phyloP scores from a whole-genome alignment of 2,113 vertebrate species.

The Natator depressus region DNA sequence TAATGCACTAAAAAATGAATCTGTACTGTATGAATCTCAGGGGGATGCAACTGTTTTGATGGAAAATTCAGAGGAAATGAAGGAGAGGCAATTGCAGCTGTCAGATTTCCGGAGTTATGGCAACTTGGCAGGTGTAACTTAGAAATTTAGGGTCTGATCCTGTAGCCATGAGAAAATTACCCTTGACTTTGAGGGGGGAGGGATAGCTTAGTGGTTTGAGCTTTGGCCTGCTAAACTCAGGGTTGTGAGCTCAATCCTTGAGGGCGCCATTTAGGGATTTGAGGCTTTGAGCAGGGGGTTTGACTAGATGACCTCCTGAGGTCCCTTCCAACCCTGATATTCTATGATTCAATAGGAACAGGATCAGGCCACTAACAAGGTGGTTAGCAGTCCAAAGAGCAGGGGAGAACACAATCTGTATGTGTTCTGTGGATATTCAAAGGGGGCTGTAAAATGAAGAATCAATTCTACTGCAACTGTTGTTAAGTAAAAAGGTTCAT shows the following conservation, averaged over 20 bases:
- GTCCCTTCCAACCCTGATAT: too few relatives aligned
- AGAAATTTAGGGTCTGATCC: accelerated
- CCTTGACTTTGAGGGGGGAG: not conserved
- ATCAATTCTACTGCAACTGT: not conserved
- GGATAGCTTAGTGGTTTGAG: too few relatives aligned
- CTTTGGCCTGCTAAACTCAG: too few relatives aligned
- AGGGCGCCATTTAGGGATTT: too few relatives aligned
- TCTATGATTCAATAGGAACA: not conserved
- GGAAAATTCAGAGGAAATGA: constrained; percentile 58
- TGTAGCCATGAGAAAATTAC: not conserved
- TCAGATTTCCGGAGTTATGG: constrained; percentile 35
- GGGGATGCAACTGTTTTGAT: constrained; percentile 45
- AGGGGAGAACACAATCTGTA: not conserved
- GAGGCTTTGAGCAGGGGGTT: too few relatives aligned
- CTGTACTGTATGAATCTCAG: constrained; percentile 30
- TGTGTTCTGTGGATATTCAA: not conserved
- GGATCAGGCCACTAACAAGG: not conserved
- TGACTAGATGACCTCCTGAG: too few relatives aligned
- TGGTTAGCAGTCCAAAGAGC: not conserved
- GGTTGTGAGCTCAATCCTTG: too few relatives aligned
- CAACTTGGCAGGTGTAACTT: constrained; percentile 12
- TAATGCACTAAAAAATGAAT: constrained; percentile 4
- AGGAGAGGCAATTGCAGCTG: constrained; percentile 62
- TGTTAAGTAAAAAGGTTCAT: not conserved
- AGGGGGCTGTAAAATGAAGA: not conserved